These are phyloP conservation scores for Hybognathus amarus DNA, from an alignment of 2,797 vertebrate species.

Conservation along the genomic window DNA sequence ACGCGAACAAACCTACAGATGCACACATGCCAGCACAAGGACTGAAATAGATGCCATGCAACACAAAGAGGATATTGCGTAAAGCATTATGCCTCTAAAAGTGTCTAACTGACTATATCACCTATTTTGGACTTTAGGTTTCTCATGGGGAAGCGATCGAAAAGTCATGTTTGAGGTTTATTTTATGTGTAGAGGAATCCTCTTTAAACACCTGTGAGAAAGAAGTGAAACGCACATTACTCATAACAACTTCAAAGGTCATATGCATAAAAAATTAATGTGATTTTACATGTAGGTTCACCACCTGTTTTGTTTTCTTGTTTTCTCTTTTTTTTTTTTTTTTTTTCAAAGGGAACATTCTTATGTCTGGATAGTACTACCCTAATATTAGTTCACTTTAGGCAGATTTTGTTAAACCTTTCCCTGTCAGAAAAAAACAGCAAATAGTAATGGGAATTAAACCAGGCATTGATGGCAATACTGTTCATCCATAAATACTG, in stretches of 20 bases:
- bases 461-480: not conserved
- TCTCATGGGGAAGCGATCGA: conserved; percentile 36
- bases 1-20: not conserved
- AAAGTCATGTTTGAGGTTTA: conserved; percentile 62
- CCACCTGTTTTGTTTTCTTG: conserved; percentile 70
- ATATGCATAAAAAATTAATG: conserved; percentile 76
- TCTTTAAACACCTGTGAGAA: conserved; percentile 69
- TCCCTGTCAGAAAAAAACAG: not conserved
- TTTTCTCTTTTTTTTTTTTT: conserved; percentile 59
- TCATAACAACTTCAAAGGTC: conserved; percentile 68
- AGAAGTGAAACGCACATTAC: conserved; percentile 64
- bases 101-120: conserved; percentile 1
- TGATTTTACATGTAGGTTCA: conserved; percentile 66
- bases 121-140: conserved; percentile 21
- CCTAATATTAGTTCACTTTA: conserved; percentile 70
- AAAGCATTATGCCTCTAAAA: conserved; percentile 10
- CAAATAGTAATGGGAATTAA: not conserved
- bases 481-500: not conserved
- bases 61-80: conserved; percentile 16
- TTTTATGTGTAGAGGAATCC: conserved; percentile 53
- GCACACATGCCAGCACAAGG: not conserved
- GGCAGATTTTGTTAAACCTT: not conserved
- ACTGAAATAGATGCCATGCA: conserved; percentile 4
- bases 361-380: conserved; percentile 66
- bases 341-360: conserved; percentile 63